Evolutionary conservation across 2,797 vertebrate genomes (phyloP).

Genomic region (Syngnathus rostellatus): DNA sequence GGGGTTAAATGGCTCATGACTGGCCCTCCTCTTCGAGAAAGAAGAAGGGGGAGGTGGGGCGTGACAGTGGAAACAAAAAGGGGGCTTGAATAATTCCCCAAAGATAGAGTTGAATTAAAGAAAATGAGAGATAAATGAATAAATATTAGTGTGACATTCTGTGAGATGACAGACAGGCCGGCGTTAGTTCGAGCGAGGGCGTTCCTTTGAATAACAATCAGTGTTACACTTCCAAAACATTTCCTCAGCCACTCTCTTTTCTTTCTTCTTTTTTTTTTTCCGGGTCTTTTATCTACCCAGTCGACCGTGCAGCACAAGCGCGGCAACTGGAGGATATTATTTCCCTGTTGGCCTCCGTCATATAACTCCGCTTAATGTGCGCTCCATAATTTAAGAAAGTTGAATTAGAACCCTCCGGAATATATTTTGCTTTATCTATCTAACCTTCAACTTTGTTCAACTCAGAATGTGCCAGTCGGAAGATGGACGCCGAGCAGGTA

Average conservation of each 20-base stretch:
- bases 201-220: slow-evolving; percentile 79
- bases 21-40: slow-evolving; percentile 65
- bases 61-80: slow-evolving; percentile 55
- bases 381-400: slow-evolving; percentile 76
- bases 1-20: slow-evolving; percentile 81
- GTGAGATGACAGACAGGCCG: slow-evolving; percentile 67
- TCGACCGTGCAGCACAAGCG: slow-evolving; percentile 69
- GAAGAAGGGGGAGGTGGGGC: slow-evolving; percentile 17
- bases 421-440: slow-evolving; percentile 66
- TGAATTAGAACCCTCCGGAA: slow-evolving; percentile 70
- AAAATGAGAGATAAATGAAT: slow-evolving; percentile 66
- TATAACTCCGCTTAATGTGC: slow-evolving; percentile 79
- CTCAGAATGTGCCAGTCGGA: slow-evolving; percentile 66
- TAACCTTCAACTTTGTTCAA: slow-evolving; percentile 76
- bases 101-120: slow-evolving; percentile 69
- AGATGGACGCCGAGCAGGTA: slow-evolving; percentile 63
- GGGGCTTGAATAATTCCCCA: slow-evolving; percentile 64
- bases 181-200: slow-evolving; percentile 56
- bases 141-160: slow-evolving; percentile 65
- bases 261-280: slow-evolving; percentile 58
- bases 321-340: slow-evolving; percentile 78
- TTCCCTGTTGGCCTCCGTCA: slow-evolving; percentile 75
- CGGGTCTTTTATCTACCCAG: slow-evolving; percentile 74
- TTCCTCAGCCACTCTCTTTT: slow-evolving; percentile 74
- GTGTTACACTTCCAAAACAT: slow-evolving; percentile 73